Base-by-base conservation (phyloP, 2,113 vertebrate genomes). In the Carollia perspicillata region DNA sequence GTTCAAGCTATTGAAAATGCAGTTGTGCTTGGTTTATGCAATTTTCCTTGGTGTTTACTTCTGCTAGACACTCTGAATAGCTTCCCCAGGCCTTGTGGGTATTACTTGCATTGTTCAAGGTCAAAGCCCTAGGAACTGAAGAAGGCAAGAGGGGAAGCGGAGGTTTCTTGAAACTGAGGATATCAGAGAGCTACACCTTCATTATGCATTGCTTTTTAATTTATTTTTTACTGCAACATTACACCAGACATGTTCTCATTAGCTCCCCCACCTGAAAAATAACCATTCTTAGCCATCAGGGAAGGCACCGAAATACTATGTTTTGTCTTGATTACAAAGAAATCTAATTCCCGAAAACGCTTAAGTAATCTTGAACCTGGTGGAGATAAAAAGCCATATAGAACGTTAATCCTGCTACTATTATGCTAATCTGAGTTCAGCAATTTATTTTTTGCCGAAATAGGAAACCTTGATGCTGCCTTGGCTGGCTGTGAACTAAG, bases 251-350 rank as follows among this genome's bases (percentile, higher is more conserved):
- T 18, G 9, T 58, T 94, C 81, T 88, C 5, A 5, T 60, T 89
- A 53, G 72, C 83, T 74, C 23, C n/a, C n/a, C 18, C 35, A 90
- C 16, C n/a, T 66, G 35, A 93, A 84, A 92, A 90, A 86, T 75
- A 92, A 68, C 72, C 40, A n/a, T 51, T 11, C 8, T 60, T 37
- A 65, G 37, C 87, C 65, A 92, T 49, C 68, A 94, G 78, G 79
- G 37, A 79, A 79, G 42, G 58, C 16, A 58, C 28, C 14, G 20
- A 75, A 63, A 78, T 33, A 13, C 71, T 90, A 49, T 58, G 17
- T 58, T 96, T 95, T 89, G 69, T 91, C 55, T 84, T 93, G 30
- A 94, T 93, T 68, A 86, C 53, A 84, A 95, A 90, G 74, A 93
- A 60, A 84, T 89, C 35, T 74, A 60, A 96, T 89, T 94, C 42